A percentile compares a stretch with the other conserved stretches of the same genome.
phyloP scores from a whole-genome alignment of 2,888 invertebrate genomes.

The Ganaspis brasiliensis region DNA sequence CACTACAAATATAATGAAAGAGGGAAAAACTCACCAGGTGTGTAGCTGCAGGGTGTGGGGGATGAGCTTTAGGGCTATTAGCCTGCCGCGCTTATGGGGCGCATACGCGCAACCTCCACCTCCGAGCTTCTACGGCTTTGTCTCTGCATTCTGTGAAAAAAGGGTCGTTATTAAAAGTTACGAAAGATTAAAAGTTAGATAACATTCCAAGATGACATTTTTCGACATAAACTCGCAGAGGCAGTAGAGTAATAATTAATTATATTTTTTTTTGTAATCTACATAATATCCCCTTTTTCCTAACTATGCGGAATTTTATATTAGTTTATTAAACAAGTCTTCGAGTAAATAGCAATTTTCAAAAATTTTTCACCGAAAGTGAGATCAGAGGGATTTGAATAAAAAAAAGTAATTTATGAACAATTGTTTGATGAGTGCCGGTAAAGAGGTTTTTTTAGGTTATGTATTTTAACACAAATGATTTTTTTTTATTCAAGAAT shows the following conservation, averaged over 20 bases:
- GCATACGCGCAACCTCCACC: conserved; percentile 79
- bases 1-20: background rate
- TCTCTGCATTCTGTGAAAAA: conserved; percentile 76
- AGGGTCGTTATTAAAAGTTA: conserved; percentile 53
- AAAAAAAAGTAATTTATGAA: too few species aligned
- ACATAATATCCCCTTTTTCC: background rate
- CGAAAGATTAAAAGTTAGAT: conserved; percentile 13
- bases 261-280: background rate
- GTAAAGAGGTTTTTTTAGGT: too few species aligned
- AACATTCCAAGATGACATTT: background rate
- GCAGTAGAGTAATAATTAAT: too few species aligned
- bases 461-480: too few species aligned
- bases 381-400: too few species aligned
- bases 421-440: too few species aligned
- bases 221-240: background rate
- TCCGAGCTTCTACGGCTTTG: conserved; percentile 75
- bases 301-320: too few species aligned
- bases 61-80: conserved; percentile 77
- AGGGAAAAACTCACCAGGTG: conserved; percentile 55
- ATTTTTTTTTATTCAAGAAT: too few species aligned
- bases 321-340: too few species aligned
- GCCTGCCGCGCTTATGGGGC: conserved; percentile 78
- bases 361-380: too few species aligned
- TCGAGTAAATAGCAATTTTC: too few species aligned
- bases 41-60: conserved; percentile 78